These are phyloP conservation scores for Catostylus mosaicus DNA, from an alignment of 30 jellyfish, hydroid and myxozoan genomes.

Conservation along the genomic window DNA sequence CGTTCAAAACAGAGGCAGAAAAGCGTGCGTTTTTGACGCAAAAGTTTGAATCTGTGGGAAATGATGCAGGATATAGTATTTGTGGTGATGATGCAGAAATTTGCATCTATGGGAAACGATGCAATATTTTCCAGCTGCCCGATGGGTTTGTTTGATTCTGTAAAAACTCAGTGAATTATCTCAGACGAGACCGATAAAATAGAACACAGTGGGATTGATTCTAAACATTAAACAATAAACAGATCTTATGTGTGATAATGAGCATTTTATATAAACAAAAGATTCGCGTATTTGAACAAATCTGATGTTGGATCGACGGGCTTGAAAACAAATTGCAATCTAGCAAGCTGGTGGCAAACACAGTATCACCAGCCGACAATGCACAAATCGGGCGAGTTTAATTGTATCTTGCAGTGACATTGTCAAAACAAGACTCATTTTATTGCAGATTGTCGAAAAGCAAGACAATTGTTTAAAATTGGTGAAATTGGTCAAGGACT, in stretches of 20 bases:
- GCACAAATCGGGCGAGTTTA: conserved; percentile 6
- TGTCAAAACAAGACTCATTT: conserved; percentile 5
- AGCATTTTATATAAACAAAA: conserved; percentile 9
- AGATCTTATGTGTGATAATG: conserved; percentile 28
- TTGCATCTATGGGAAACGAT: not conserved
- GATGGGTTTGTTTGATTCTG: not conserved
- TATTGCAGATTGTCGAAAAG: conserved; percentile 2
- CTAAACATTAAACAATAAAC: conserved; percentile 4
- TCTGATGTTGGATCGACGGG: conserved; percentile 10
- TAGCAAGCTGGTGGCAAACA: conserved; percentile 52
- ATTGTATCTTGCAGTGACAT: conserved; percentile 14
- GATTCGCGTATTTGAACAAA: conserved; percentile 28
- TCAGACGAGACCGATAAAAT: not conserved
- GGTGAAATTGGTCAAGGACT: conserved; percentile 34
- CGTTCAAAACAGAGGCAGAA: no score
- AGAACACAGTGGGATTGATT: conserved; percentile 1
- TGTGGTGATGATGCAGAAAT: no score
- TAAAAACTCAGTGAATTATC: not conserved
- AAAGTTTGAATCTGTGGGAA: no score
- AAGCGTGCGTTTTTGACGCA: no score
- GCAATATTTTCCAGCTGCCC: not conserved
- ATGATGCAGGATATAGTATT: no score
- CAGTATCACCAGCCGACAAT: conserved; percentile 34
- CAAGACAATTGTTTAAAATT: not conserved
- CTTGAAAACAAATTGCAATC: conserved; percentile 25